Conservation (phyloP, 2,888 invertebrate genomes). For the Epinotia demarniana region DNA sequence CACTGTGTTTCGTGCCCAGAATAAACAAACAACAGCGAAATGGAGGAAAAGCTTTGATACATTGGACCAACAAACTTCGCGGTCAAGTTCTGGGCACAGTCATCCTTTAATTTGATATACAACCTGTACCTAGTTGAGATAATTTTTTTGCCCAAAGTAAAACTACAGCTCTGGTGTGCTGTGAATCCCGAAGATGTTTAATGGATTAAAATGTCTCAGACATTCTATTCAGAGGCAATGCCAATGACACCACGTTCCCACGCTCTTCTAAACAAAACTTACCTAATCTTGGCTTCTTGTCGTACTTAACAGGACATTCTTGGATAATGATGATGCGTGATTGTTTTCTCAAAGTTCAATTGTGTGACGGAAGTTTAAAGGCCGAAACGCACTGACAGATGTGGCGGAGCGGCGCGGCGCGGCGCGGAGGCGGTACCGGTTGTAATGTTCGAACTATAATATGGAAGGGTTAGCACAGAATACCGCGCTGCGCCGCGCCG, state of each 20-base stretch:
- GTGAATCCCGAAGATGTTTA: neutral
- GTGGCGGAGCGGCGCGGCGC: too few relatives aligned
- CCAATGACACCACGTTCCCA: slow-evolving; percentile 53
- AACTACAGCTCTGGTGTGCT: neutral
- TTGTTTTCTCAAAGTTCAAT: slow-evolving; percentile 9
- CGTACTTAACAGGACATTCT: slow-evolving; percentile 20
- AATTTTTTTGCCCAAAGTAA: too few relatives aligned
- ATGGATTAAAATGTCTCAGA: neutral
- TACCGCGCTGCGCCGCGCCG: too few relatives aligned
- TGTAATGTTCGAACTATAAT: too few relatives aligned
- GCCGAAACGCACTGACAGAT: too few relatives aligned
- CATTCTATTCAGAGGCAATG: slow-evolving; percentile 20
- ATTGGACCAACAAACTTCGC: too few relatives aligned
- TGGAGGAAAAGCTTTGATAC: neutral
- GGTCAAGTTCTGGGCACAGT: too few relatives aligned
- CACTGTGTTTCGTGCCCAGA: neutral
- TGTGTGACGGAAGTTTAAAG: neutral
- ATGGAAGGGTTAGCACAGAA: too few relatives aligned
- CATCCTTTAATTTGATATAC: too few relatives aligned
- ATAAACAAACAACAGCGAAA: neutral
- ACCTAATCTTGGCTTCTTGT: slow-evolving; percentile 32
- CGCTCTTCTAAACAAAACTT: slow-evolving; percentile 27
- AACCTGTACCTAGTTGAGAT: too few relatives aligned
- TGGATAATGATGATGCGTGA: slow-evolving; percentile 22
- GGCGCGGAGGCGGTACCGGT: too few relatives aligned